Evolutionary conservation across 2,113 vertebrate species (phyloP).

Genomic region (Chlamydotis undulata): DNA sequence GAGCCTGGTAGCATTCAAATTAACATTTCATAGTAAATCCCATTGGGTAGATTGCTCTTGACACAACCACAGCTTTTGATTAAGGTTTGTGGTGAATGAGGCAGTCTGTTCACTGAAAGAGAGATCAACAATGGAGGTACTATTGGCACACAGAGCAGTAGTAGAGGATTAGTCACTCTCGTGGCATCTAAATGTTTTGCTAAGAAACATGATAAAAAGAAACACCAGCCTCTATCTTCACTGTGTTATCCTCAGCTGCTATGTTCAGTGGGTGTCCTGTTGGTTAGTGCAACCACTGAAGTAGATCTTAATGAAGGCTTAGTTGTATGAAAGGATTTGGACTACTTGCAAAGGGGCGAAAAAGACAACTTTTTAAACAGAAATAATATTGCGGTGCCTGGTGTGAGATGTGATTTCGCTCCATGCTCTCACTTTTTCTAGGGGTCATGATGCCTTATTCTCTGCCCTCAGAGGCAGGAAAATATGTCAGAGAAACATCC

Average conservation of each 20-base stretch:
- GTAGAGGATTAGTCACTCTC: neutral
- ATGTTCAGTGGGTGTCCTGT: neutral
- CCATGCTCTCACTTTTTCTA: neutral
- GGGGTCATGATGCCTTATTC: rapidly evolving
- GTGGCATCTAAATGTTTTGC: neutral
- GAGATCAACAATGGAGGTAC: neutral
- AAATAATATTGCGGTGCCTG: neutral
- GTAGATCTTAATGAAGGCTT: neutral
- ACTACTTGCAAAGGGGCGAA: neutral
- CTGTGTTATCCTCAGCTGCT: neutral
- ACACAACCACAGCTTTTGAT: neutral
- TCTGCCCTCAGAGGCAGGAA: neutral
- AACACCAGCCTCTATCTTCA: neutral
- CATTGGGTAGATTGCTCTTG: neutral
- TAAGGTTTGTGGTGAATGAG: neutral
- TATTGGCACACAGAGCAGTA: neutral
- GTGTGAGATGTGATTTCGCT: neutral
- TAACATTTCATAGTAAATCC: neutral
- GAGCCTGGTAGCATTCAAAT: neutral
- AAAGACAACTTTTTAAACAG: neutral
- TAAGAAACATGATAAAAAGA: neutral
- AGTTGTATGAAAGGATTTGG: neutral
- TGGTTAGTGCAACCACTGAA: neutral
- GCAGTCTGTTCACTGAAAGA: neutral
- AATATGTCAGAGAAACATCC: neutral